Conservation (phyloP, 2,888 invertebrate species). For the Tenthredo amoena region DNA sequence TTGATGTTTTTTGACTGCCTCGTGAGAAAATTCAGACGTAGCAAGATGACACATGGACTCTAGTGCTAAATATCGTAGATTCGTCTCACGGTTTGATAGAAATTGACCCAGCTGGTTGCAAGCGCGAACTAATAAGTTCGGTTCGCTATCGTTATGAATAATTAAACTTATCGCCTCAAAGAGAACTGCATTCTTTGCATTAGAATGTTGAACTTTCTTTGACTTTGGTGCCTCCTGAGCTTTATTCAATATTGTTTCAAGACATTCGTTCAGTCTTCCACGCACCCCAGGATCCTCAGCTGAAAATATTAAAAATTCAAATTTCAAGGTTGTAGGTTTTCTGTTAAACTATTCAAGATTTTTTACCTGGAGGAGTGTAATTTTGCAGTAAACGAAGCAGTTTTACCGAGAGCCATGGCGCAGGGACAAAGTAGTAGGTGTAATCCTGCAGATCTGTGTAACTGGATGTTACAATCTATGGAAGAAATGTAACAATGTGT, state of each 20-base stretch:
- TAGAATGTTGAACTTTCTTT: slow-evolving; percentile 99
- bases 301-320: slow-evolving; percentile 62
- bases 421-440: slow-evolving; percentile 99
- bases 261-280: slow-evolving; percentile 96
- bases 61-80: slow-evolving; percentile 97
- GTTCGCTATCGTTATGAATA: slow-evolving; percentile 99
- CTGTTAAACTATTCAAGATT: background rate
- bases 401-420: slow-evolving; percentile 99
- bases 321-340: background rate
- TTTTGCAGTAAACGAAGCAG: slow-evolving; percentile 97
- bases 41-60: slow-evolving; percentile 99
- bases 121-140: slow-evolving; percentile 96
- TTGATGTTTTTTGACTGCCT: slow-evolving; percentile 99
- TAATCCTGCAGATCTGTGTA: slow-evolving; percentile 99
- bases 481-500: slow-evolving; percentile 59
- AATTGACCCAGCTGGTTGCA: slow-evolving; percentile 99
- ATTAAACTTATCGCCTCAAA: slow-evolving; percentile 99
- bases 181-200: slow-evolving; percentile 99
- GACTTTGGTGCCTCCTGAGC: slow-evolving; percentile 99
- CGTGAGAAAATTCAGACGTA: slow-evolving; percentile 99
- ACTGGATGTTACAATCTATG: slow-evolving; percentile 97
- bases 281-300: slow-evolving; percentile 97
- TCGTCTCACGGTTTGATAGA: slow-evolving; percentile 97
- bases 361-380: slow-evolving; percentile 95
- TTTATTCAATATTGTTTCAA: slow-evolving; percentile 98